Percentiles rank a stretch among this genome's conserved stretches.
These are phyloP conservation scores for Nicator chloris DNA, from an alignment of 2,113 vertebrate species.

Conservation along the genomic window DNA sequence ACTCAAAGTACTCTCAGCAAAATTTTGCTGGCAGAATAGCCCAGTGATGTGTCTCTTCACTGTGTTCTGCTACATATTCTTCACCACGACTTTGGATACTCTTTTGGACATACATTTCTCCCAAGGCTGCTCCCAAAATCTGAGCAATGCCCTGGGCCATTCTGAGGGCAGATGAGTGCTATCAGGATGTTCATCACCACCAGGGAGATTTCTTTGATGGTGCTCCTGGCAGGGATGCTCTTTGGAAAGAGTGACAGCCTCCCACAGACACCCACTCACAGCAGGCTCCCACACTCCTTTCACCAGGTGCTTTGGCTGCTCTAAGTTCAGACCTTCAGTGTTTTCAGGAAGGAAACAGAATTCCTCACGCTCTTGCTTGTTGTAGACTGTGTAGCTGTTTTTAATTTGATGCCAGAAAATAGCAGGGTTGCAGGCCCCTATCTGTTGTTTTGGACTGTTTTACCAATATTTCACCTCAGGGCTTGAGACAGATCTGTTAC, in stretches of 20 bases:
- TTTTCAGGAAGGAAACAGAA: neutral
- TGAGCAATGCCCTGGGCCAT: neutral
- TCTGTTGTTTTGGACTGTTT: neutral
- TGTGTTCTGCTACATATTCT: neutral
- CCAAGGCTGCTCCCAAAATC: neutral
- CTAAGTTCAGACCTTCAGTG: neutral
- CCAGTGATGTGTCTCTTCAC: neutral
- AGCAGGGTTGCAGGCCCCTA: neutral
- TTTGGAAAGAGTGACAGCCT: neutral
- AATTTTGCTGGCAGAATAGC: neutral
- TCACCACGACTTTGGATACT: neutral
- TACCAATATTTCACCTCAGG: neutral
- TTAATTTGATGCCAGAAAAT: neutral
- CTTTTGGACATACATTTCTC: neutral
- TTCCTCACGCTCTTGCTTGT: neutral
- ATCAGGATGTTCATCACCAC: neutral
- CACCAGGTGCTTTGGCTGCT: neutral
- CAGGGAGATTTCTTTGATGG: neutral
- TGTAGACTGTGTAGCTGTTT: neutral
- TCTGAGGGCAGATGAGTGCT: neutral
- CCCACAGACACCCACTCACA: neutral
- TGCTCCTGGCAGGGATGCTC: neutral
- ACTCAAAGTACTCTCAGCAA: neutral
- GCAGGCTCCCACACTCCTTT: neutral
- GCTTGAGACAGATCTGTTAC: neutral